Evolutionary conservation across 1,140 invertebrate species (phyloP), one percentile per base, ranked within the genome.

Genomic region (Carcinoscorpius rotundicauda): DNA sequence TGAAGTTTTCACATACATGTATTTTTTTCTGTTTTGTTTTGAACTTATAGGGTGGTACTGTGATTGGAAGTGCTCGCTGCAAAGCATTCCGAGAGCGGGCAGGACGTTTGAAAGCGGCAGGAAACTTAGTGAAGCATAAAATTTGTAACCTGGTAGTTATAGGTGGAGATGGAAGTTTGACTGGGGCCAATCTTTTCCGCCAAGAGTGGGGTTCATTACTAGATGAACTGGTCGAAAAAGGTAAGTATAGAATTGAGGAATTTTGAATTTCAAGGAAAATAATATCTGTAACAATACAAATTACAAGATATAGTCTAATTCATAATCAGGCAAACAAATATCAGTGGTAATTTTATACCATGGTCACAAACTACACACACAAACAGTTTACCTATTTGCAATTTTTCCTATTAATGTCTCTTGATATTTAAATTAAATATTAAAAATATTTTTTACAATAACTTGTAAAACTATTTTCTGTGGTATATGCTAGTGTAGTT

Each of bases 91-190:
- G 84, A 67, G 86, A 91, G 71, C 82, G 85, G 60, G 81, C 82
- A 66, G 97, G 97, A 50, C 87, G 96, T 49, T 76, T 93, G 58
- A 92, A 88, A 76, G 96, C 96, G 6, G 94, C 94, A 11, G 84
- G 86, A 71, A 98, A 99, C 81, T 79, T 99, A 56, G 81, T 99
- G 1, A 78, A 84, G 48, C 81, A 81, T 60, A 88, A 89, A 50
- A 98, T 99, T 72, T 91, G 89, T 53, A 98, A 98, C 80, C 81
- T 99, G 68, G 94, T 98, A 58, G 91, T 95, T 0, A 99, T 99
- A 78, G 97, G 97, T 65, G 94, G 97, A 71, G 97, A 99, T 80
- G 97, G 97, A 71, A 97, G 93, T 60, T 82, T 99, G 6, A 99
- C 97, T 63, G 97, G 97, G 70, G 97, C 97, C 4, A 95, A 98